phyloP scores from a whole-genome alignment of 2,797 vertebrate species.

The Sciurus carolinensis region DNA sequence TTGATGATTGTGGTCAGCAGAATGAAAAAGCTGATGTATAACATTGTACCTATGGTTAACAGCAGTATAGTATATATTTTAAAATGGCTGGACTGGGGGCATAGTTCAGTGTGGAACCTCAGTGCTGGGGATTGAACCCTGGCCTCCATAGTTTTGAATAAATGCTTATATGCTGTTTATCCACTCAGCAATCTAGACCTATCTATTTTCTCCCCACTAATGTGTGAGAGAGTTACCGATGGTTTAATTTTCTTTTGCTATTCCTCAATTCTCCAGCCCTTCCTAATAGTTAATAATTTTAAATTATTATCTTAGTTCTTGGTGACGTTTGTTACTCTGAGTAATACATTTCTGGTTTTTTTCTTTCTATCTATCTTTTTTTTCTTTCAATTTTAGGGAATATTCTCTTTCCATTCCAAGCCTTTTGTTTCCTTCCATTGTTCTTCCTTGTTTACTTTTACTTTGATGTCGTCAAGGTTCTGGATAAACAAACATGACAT shows the following conservation, averaged over 20 bases:
- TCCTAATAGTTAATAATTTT: not conserved
- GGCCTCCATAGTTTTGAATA: not conserved
- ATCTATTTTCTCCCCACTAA: not conserved
- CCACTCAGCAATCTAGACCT: not conserved
- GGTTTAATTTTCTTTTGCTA: not conserved
- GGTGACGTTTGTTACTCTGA: not conserved
- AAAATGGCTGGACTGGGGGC: too few species aligned
- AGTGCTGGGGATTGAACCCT: not conserved
- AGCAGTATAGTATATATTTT: too few species aligned
- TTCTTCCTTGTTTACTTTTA: slow-evolving; percentile 3
- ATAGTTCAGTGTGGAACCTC: too few species aligned
- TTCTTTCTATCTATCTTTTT: not conserved
- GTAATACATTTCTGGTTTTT: not conserved
- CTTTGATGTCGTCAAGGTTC: not conserved
- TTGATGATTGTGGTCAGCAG: too few species aligned
- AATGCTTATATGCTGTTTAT: not conserved
- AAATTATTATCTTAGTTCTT: not conserved
- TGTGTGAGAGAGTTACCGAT: not conserved
- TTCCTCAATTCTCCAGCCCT: not conserved
- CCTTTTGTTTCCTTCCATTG: not conserved
- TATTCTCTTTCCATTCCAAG: not conserved
- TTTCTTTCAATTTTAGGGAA: not conserved
- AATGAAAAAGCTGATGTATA: too few species aligned
- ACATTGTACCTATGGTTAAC: too few species aligned
- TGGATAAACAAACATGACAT: not conserved